Base-by-base conservation (phyloP, 2,113 vertebrate genomes). In the Boleophthalmus pectinirostris region DNA sequence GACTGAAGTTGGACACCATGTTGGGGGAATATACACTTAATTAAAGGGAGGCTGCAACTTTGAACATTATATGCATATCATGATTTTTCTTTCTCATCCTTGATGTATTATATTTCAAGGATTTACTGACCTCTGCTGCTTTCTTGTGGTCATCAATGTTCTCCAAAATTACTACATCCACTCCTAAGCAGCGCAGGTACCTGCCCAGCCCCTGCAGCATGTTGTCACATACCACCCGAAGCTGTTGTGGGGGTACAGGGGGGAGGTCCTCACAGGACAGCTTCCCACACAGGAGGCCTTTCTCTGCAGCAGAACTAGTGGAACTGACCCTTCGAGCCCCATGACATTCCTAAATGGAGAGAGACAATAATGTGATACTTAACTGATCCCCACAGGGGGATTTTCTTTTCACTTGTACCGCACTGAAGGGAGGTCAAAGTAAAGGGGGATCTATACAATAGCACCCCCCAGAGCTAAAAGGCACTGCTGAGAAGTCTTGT, bases 151-250 rank as follows among this genome's bases (percentile, higher is more conserved):
- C 94, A 5, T 97, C 94, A 0, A 76, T 78, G 2, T 93, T 93
- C 64, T 94, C 93, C 90, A 96, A 83, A 74, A 95, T 90, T 1
- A 72, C 66, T 20, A 94, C 95, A 0, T 97, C 95, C 0, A 95
- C 91, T 0, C 96, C 95, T 2, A 97, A 90, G 75, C 95, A 95
- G 80, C 95, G 95, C 68, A 97, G 94, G 70, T 94, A 94, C 54
- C 94, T 90, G 0, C 95, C 96, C 0, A 97, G 93, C 25, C 95
- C 96, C 73, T 96, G 94, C 13, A 96, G 91, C 97, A 96, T 97
- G 89, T 93, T 96, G 82, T 97, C 96, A 21, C 96, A 96, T 63
- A 96, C 94, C 78, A 94, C 94, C 0, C 91, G 89, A 87, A 97
- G 93, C 78, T 96, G 89, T 75, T 77, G 86, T 0, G 93, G 93